These are phyloP conservation scores for Myopa testacea DNA, from an alignment of 2,888 invertebrate species.

Conservation along the genomic window DNA sequence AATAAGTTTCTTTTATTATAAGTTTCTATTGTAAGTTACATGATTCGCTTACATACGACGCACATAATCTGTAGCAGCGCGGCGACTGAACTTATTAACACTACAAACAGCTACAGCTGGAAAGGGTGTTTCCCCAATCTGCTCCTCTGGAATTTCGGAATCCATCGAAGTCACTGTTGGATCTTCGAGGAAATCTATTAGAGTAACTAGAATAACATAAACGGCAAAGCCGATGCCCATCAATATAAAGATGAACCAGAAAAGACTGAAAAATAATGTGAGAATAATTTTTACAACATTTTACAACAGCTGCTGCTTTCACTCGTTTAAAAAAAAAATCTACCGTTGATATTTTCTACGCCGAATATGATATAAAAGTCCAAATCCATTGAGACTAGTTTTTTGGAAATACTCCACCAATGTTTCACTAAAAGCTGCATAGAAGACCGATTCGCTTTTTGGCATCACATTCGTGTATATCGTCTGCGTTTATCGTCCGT, in stretches of 20 bases:
- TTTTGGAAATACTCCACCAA: conserved; percentile 60
- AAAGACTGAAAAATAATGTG: conserved; percentile 46
- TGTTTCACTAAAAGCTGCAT: conserved; percentile 53
- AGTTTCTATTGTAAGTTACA: not conserved
- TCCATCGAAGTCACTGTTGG: conserved; percentile 56
- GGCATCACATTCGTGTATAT: not conserved
- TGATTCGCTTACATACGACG: conserved; percentile 47
- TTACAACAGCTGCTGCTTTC: not conserved
- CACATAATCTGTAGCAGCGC: conserved; percentile 47
- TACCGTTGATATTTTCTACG: conserved; percentile 58
- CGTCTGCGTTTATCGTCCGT: no score
- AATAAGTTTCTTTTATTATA: not conserved
- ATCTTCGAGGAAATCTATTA: conserved; percentile 54
- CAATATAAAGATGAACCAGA: conserved; percentile 60
- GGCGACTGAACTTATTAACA: conserved; percentile 57
- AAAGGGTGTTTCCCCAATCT: conserved; percentile 48
- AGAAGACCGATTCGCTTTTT: conserved; percentile 25
- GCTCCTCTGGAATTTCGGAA: not conserved
- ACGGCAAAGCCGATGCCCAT: conserved; percentile 53
- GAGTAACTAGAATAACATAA: conserved; percentile 51
- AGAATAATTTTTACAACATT: not conserved
- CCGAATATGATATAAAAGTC: conserved; percentile 56
- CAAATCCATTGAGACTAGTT: conserved; percentile 64
- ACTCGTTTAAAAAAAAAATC: not conserved
- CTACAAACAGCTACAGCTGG: conserved; percentile 58